phyloP scores from a whole-genome alignment of 2,113 vertebrate species.

The Eulemur rufifrons region DNA sequence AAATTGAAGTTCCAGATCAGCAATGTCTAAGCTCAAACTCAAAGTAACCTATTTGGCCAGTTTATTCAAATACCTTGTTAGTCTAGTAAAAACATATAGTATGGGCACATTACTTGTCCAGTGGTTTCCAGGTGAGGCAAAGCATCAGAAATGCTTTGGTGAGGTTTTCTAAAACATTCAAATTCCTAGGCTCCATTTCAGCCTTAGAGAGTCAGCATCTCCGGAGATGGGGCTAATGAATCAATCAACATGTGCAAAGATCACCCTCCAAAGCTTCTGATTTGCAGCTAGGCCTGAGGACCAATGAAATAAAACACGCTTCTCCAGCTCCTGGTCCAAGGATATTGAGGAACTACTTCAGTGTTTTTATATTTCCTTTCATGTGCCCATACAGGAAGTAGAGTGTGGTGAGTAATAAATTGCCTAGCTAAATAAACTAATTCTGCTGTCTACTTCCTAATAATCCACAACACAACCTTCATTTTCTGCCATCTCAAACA shows the following conservation, averaged over 20 bases:
- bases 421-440: background rate
- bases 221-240: background rate
- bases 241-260: background rate
- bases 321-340: background rate
- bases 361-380: conserved; percentile 20
- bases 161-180: background rate
- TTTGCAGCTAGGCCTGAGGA: background rate
- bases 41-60: background rate
- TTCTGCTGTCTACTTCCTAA: background rate
- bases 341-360: background rate
- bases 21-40: background rate
- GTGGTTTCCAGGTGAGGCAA: background rate
- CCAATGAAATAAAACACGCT: background rate
- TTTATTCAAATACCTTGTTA: background rate
- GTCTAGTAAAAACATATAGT: background rate
- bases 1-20: background rate
- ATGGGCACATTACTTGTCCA: background rate
- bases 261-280: background rate
- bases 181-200: background rate
- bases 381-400: background rate
- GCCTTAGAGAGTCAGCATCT: background rate
- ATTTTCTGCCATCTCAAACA: background rate
- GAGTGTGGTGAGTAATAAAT: background rate
- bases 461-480: background rate
- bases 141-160: background rate